Percentiles rank a stretch among this genome's conserved stretches.
Conservation (phyloP, 2,797 vertebrate genomes). For the Danio choprae region DNA sequence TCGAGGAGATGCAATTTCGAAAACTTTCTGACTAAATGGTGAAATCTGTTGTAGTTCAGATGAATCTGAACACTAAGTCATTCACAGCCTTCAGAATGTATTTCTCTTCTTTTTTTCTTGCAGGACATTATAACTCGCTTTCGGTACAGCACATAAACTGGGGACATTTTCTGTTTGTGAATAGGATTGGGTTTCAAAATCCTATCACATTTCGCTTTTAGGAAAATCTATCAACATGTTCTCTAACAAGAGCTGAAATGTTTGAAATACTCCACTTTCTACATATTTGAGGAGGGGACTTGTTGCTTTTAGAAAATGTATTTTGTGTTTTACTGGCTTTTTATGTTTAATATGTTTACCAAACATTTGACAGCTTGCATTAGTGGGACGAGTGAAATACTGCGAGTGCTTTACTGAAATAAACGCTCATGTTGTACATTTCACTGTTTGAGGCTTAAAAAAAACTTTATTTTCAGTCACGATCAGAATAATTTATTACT, state of each 20-base stretch:
- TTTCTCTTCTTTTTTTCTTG: slow-evolving; percentile 48
- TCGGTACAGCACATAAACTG: slow-evolving; percentile 71
- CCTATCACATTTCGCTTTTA: slow-evolving; percentile 47
- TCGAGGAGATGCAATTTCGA: background rate
- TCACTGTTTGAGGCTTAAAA: slow-evolving; percentile 66
- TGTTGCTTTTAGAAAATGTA: slow-evolving; percentile 65
- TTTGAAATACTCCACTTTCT: slow-evolving; percentile 73
- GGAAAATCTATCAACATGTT: slow-evolving; percentile 50
- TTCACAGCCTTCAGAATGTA: slow-evolving; percentile 58
- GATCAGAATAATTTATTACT: slow-evolving; percentile 85
- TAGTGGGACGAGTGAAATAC: slow-evolving; percentile 36
- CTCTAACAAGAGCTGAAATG: slow-evolving; percentile 67
- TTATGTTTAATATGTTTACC: slow-evolving; percentile 70
- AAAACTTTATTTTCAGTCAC: slow-evolving; percentile 70
- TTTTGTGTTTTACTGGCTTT: slow-evolving; percentile 68
- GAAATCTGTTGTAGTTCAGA: slow-evolving; percentile 5
- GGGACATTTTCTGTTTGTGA: slow-evolving; percentile 42
- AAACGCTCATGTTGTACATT: slow-evolving; percentile 70
- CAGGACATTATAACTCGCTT: slow-evolving; percentile 51
- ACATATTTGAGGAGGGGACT: slow-evolving; percentile 66
- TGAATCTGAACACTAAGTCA: slow-evolving; percentile 56
- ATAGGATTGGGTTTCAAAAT: slow-evolving; percentile 55
- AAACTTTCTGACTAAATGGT: background rate
- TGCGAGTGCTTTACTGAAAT: slow-evolving; percentile 45
- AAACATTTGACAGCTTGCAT: slow-evolving; percentile 65